Evolutionary conservation across 2,113 vertebrate species (phyloP).

Genomic region (Galbula dea): DNA sequence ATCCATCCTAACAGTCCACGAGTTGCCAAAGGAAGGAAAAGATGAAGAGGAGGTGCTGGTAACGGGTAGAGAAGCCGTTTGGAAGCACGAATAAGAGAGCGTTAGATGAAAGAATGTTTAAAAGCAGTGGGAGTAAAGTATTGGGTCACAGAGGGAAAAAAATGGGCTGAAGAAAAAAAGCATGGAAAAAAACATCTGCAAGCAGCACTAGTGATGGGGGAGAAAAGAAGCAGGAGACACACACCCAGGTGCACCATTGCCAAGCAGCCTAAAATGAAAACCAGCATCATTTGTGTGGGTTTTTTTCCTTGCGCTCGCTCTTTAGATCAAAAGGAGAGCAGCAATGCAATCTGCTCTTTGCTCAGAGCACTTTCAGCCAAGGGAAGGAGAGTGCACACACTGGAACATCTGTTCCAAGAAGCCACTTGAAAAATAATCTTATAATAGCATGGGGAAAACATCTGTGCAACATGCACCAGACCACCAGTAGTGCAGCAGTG

Average conservation of each 20-base stretch:
- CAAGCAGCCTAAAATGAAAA: slow-evolving; percentile 54
- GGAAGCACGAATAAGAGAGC: not conserved
- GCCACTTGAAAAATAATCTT: slow-evolving; percentile 78
- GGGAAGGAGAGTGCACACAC: slow-evolving; percentile 51
- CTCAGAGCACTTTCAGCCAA: slow-evolving; percentile 59
- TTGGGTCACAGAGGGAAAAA: slow-evolving; percentile 42
- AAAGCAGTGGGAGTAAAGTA: slow-evolving; percentile 28
- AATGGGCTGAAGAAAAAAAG: slow-evolving; percentile 58
- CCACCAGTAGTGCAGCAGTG: slow-evolving; percentile 72
- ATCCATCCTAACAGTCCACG: not conserved
- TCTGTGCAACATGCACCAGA: slow-evolving; percentile 76
- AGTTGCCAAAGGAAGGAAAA: slow-evolving; percentile 14
- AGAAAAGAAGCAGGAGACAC: slow-evolving; percentile 61
- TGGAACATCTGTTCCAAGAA: slow-evolving; percentile 78
- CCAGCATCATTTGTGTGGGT: slow-evolving; percentile 35
- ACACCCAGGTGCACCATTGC: slow-evolving; percentile 66
- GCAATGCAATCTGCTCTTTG: slow-evolving; percentile 67
- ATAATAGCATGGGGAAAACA: slow-evolving; percentile 75
- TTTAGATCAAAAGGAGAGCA: slow-evolving; percentile 74
- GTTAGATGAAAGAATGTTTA: slow-evolving; percentile 39
- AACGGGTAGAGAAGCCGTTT: slow-evolving; percentile 14
- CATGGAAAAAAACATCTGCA: slow-evolving; percentile 66
- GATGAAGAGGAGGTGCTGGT: slow-evolving; percentile 26
- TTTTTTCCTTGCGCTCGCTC: not conserved
- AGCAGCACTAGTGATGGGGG: slow-evolving; percentile 45